Evolutionary conservation across 2,797 vertebrate species (phyloP).

Genomic region (Halcyon leucocephala): DNA sequence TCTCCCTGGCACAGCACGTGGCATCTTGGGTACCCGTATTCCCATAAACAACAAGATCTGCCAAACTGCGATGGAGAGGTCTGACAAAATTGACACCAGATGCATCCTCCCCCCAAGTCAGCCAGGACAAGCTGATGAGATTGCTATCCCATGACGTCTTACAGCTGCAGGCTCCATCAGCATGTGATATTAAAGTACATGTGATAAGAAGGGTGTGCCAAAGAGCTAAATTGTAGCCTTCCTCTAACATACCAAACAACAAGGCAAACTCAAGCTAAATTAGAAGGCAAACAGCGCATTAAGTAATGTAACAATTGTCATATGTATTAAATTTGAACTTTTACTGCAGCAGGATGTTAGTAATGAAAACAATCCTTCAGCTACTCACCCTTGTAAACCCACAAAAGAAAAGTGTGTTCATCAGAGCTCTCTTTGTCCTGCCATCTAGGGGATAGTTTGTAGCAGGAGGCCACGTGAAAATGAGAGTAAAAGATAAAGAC

Average conservation of each 20-base stretch:
- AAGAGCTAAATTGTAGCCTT: not conserved
- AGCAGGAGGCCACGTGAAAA: not conserved
- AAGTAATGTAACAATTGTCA: slow-evolving; percentile 40
- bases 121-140: not conserved
- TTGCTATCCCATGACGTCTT: accelerated
- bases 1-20: not conserved
- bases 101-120: not conserved
- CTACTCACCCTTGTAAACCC: slow-evolving; percentile 15
- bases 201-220: slow-evolving; percentile 13
- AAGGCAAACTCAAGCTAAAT: slow-evolving; percentile 39
- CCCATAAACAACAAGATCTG: not conserved
- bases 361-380: slow-evolving; percentile 61
- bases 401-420: not conserved
- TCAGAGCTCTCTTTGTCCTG: slow-evolving; percentile 8
- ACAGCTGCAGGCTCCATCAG: not conserved
- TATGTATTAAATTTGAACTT: slow-evolving; percentile 58
- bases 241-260: slow-evolving; percentile 22
- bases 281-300: slow-evolving; percentile 52
- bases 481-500: slow-evolving; percentile 3
- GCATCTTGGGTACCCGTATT: not conserved
- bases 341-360: slow-evolving; percentile 57
- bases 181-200: not conserved
- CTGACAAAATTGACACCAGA: not conserved
- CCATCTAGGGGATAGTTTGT: not conserved
- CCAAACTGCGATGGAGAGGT: not conserved